phyloP scores from a whole-genome alignment of 2,113 vertebrate genomes.

The Bufo gargarizans region DNA sequence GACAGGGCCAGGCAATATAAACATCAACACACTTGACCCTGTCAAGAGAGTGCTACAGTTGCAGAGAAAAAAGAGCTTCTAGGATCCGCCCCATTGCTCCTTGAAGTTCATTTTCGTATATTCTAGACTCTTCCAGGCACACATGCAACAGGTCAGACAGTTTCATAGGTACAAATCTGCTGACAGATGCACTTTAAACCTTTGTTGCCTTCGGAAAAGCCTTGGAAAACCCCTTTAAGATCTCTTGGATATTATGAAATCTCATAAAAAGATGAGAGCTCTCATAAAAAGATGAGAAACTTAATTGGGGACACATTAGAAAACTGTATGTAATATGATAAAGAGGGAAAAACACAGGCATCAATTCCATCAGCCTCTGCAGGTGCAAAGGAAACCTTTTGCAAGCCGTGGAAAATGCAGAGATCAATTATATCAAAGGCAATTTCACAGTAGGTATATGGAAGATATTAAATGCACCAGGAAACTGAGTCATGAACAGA shows the following conservation, averaged over 20 bases:
- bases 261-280: background rate
- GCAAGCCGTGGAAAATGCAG: background rate
- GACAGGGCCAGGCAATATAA: no score
- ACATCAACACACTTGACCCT: no score
- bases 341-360: background rate
- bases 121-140: no score
- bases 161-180: no score
- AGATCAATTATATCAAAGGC: slow-evolving; percentile 18
- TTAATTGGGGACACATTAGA: slow-evolving; percentile 27
- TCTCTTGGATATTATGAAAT: background rate
- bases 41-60: no score
- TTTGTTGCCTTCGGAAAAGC: no score
- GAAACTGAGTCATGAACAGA: background rate
- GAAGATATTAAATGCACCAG: background rate
- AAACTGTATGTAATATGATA: background rate
- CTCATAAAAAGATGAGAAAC: slow-evolving; percentile 27
- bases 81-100: no score
- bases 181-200: no score
- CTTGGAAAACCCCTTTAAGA: background rate
- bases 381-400: background rate
- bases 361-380: background rate
- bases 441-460: background rate
- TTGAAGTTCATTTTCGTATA: no score
- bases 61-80: no score
- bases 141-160: no score